A percentile compares a stretch with the other conserved stretches of the same genome.
Conservation (phyloP, 2,888 invertebrate species). For the Mylabris sibirica region DNA sequence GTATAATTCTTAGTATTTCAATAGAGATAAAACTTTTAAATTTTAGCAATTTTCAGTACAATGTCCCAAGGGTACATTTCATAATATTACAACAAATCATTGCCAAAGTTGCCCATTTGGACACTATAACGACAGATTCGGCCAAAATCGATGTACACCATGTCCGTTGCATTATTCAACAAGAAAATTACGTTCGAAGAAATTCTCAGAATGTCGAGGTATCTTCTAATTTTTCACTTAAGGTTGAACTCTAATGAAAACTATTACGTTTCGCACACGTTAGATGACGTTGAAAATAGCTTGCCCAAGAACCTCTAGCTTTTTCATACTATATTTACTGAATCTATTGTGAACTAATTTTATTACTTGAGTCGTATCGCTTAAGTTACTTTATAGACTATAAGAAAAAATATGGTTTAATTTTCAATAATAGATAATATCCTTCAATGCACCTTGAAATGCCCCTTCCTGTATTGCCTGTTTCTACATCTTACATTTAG, state of each 20-base stretch:
- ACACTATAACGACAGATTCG: slow-evolving; percentile 67
- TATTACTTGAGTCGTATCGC: too few relatives aligned
- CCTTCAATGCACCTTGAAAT: too few relatives aligned
- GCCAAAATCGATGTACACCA: slow-evolving; percentile 64
- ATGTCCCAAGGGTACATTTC: slow-evolving; percentile 72
- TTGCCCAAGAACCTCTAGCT: too few relatives aligned
- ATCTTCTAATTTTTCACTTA: slow-evolving; percentile 29
- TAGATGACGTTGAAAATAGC: too few relatives aligned
- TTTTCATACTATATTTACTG: too few relatives aligned
- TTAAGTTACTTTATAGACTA: too few relatives aligned
- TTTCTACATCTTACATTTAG: too few relatives aligned
- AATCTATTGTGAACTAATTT: not conserved
- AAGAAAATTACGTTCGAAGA: slow-evolving; percentile 61
- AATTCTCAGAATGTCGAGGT: slow-evolving; percentile 67
- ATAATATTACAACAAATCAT: slow-evolving; percentile 63
- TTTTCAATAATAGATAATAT: too few relatives aligned
- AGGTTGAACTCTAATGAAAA: too few relatives aligned
- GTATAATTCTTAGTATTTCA: slow-evolving; percentile 58
- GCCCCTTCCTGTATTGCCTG: too few relatives aligned
- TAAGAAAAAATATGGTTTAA: too few relatives aligned
- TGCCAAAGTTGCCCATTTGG: slow-evolving; percentile 70
- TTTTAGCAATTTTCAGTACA: slow-evolving; percentile 60
- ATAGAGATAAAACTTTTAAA: not conserved
- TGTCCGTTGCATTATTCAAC: slow-evolving; percentile 70
- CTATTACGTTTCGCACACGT: too few relatives aligned